Evolutionary conservation across 2,888 invertebrate species (phyloP), one percentile per base, ranked within the genome.

Genomic region (Syrista parreyssii): DNA sequence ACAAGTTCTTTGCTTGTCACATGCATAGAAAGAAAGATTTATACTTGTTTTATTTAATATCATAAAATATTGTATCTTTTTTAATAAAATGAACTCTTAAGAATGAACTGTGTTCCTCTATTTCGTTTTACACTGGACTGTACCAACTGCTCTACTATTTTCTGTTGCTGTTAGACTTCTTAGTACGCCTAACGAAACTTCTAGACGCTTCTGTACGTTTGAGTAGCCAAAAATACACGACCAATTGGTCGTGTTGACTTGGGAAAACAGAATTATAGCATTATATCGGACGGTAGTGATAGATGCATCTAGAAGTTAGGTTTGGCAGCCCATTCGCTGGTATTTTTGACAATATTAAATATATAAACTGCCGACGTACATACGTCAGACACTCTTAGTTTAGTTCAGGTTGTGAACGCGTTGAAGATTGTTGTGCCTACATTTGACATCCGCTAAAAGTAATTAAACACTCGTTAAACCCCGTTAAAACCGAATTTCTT

Each of bases 201-300:
- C 84, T 82, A 80, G 82, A 84, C 68, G 78, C 79, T 83, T 86
- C 85, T 84, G 79, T 82, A 86, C 81, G 80, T 76, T 84, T 81
- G 75, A 34, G 40, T 76, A 33, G 83, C 86, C 84, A 79, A 88
- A 88, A 88, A 88, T 88, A 89, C 79, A 81, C 73, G 35, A 68
- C n/a, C 76, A 73, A 36, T 35, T 72, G 32, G 32, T 30, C 31
- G 9, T 23, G 12, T 33, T 71, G 31, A 32, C 82, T 23, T 55
- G 9, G 23, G 55, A 55, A 23, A 55, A 55, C 23, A 55, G 23
- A 55, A 23, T 9, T 23, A 6, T 23, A 55, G 55, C 23, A 55
- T 23, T 9, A 23, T 55, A 23, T 23, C 55, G 9, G 2, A 55
- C 23, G 23, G 55, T 9, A 23, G 15, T 55, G 55, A 6, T 23